phyloP scores from a whole-genome alignment of 2,797 vertebrate species.

The Cryptoblepharus egeriae region DNA sequence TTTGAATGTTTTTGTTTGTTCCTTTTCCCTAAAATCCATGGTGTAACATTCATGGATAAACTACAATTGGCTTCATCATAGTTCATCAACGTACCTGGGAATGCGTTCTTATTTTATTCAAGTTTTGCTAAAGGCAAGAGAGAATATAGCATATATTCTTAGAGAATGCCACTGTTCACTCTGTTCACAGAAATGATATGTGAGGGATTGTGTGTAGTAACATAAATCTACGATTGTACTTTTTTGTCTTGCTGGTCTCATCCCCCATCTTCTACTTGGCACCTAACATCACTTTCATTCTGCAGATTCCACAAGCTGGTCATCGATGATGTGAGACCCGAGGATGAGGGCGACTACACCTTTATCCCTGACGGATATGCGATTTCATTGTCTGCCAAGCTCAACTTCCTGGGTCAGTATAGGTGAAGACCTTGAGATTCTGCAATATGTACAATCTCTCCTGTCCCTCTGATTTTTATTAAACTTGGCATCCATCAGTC shows the following conservation, averaged over 20 bases:
- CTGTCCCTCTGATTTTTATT: neutral
- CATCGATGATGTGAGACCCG: constrained; percentile 85
- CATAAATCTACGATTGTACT: no score
- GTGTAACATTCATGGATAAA: neutral
- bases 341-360: constrained; percentile 89
- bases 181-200: neutral
- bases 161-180: neutral
- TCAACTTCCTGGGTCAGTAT: constrained; percentile 88
- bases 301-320: constrained; percentile 87
- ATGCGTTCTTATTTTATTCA: neutral
- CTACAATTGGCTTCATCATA: neutral
- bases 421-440: neutral
- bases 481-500: no score
- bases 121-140: neutral
- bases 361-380: constrained; percentile 90
- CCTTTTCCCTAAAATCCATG: neutral
- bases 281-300: neutral
- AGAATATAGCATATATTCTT: neutral
- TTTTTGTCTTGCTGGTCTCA: no score
- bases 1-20: neutral
- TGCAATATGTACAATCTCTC: neutral
- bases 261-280: neutral
- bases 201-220: neutral
- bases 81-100: neutral
- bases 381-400: constrained; percentile 88